Base-by-base conservation (phyloP, 2,888 invertebrate genomes). In the Maniola hyperantus region DNA sequence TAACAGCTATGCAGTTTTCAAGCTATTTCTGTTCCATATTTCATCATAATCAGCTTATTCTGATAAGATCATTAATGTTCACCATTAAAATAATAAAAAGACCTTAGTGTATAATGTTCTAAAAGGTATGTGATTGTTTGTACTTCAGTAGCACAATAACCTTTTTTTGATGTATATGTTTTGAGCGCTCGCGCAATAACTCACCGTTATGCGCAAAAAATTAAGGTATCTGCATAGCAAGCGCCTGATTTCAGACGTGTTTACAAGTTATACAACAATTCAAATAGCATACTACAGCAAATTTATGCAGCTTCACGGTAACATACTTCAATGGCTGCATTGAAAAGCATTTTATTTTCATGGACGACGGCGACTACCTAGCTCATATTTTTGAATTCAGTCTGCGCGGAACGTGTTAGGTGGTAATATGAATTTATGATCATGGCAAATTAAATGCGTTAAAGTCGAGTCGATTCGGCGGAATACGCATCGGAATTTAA, bases 191-290 rank as follows among this genome's bases (percentile, higher is more conserved):
- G 26, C 26, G 26, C 26, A 26, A 26, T 26, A 26, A 26, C 26
- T 26, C 26, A 26, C 26, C 4, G 26, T 39, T 54, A 54, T 7
- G 6, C 2, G 57, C 77, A 83, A 84, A 83, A 85, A 86, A 84
- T 74, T 59, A 80, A 79, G 77, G 79, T 77, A 77, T 81, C 79
- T 77, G 77, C 79, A 82, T 82, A 78, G 78, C 79, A 72, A 80
- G 39, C 55, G 36, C 18, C 39, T 79, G 83, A 80, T 83, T 84
- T 84, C 73, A 83, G 83, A 83, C 87, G 84, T 90, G 89, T 91
- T 90, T 91, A 91, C 91, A 90, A 89, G 87, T 89, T 89, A 89
- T 88, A 87, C 86, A 86, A 89, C 91, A 89, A 91, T 88, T 91
- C 89, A 89, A 89, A 89, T 85, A 85, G 82, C 84, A 83, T 84